Conservation (phyloP, 2,113 vertebrate genomes). For the Ariopsis seemanni region DNA sequence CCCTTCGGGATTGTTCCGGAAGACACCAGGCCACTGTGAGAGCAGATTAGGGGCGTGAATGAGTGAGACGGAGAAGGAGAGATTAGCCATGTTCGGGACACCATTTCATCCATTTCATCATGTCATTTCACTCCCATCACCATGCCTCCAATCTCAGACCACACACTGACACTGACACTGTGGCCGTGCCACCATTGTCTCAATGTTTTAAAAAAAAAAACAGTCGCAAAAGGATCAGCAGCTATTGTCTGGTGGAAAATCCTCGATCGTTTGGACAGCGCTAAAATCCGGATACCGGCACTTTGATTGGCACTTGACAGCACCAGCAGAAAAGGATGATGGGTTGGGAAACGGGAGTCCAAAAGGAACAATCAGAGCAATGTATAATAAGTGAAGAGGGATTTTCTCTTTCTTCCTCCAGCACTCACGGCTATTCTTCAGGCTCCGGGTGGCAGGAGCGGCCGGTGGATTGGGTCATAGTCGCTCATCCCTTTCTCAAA, state of each 20-base stretch:
- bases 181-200: constrained; percentile 82
- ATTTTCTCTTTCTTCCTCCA: constrained; percentile 71
- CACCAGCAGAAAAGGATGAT: constrained; percentile 84
- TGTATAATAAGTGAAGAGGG: constrained; percentile 78
- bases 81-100: constrained; percentile 87
- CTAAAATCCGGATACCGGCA: constrained; percentile 69
- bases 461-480: constrained; percentile 75
- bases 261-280: constrained; percentile 63
- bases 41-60: constrained; percentile 89
- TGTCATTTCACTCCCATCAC: not conserved
- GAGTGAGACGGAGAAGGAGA: constrained; percentile 65
- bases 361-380: constrained; percentile 80
- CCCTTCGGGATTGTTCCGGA: constrained; percentile 83
- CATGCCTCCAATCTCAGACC: constrained; percentile 73
- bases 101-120: constrained; percentile 64
- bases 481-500: constrained; percentile 84
- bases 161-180: constrained; percentile 98
- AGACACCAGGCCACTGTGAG: constrained; percentile 75
- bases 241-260: constrained; percentile 70
- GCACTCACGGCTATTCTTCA: constrained; percentile 60
- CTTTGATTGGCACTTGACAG: constrained; percentile 98
- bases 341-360: constrained; percentile 74
- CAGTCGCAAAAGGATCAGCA: constrained; percentile 59
- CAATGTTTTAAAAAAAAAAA: constrained; percentile 46
- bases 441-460: constrained; percentile 84